Conservation (phyloP, 2,113 vertebrate genomes). For the Ranitomeya imitator region DNA sequence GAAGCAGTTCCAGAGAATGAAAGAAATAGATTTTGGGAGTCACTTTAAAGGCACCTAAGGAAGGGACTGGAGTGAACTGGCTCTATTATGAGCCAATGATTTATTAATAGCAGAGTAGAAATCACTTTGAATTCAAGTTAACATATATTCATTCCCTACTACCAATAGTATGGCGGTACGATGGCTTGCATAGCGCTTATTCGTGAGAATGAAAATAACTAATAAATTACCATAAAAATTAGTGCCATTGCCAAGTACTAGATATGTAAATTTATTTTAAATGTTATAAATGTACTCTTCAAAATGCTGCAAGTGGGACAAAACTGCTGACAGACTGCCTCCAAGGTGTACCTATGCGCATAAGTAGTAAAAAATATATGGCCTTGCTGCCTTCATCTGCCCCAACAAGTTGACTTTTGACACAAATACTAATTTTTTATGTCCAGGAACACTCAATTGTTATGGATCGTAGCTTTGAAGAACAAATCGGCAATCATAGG, state of each 20-base stretch:
- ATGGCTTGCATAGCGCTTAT: not conserved
- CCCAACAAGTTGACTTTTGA: too few relatives aligned
- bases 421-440: too few relatives aligned
- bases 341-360: too few relatives aligned
- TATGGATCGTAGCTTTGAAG: too few relatives aligned
- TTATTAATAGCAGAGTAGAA: not conserved
- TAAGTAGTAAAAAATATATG: too few relatives aligned
- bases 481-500: too few relatives aligned
- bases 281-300: not conserved
- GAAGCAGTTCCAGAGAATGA: conserved; percentile 32
- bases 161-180: not conserved
- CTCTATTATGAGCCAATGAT: not conserved
- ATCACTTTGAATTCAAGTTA: not conserved
- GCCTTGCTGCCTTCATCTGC: too few relatives aligned
- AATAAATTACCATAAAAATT: not conserved
- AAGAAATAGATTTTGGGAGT: conserved; percentile 33
- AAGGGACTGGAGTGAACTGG: not conserved
- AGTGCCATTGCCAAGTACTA: not conserved
- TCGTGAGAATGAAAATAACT: not conserved
- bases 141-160: not conserved
- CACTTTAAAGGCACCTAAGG: conserved; percentile 9
- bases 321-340: too few relatives aligned
- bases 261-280: not conserved
- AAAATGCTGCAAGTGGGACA: not conserved
- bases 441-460: too few relatives aligned